Evolutionary conservation across 2,888 invertebrate genomes (phyloP), one percentile per base, ranked within the genome.

Genomic region (Epinotia ramella): DNA sequence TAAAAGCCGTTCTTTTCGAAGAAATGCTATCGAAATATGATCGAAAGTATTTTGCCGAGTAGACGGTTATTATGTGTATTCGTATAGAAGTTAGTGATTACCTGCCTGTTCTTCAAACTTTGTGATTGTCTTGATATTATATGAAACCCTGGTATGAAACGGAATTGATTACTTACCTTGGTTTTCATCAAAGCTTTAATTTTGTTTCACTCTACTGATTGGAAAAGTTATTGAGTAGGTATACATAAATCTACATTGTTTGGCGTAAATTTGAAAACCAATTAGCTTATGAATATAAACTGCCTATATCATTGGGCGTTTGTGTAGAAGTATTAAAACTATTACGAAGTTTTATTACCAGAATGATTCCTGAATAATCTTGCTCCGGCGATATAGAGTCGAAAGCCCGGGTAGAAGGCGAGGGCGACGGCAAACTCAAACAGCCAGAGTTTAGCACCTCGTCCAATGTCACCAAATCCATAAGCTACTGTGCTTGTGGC

Each of bases 401-500:
- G 79, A 3, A 94, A 79, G 4, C 87, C 81, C 0, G 93, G 92
- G 75, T 91, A 91, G 79, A 93, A 89, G 13, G 81, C 73, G 18
- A 93, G 79, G 1, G 89, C 87, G 4, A 93, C 80, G 3, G 80
- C 73, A 11, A 92, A 80, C 72, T 91, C 87, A 76, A 87, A 92
- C n/a, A 89, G 44, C 94, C 93, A 94, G 5, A 94, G 85, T 46
- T 86, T 89, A 1, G 82, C 79, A 5, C 88, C 92, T 12, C 94
- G 89, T 33, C 79, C 78, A 63, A 94, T 87, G 74, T 93, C 91
- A 2, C 93, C 93, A 65, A 94, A 94, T 11, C 93, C 94, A 65
- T 88, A 69, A 3, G 83, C 82, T n/a, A 94, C 85, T 11, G 87
- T 83, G 24, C 84, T 84, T 56, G 89, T 77, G 2, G 92, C 94